Evolutionary conservation across 1,140 invertebrate genomes (phyloP).

Genomic region (Polyergus mexicanus): DNA sequence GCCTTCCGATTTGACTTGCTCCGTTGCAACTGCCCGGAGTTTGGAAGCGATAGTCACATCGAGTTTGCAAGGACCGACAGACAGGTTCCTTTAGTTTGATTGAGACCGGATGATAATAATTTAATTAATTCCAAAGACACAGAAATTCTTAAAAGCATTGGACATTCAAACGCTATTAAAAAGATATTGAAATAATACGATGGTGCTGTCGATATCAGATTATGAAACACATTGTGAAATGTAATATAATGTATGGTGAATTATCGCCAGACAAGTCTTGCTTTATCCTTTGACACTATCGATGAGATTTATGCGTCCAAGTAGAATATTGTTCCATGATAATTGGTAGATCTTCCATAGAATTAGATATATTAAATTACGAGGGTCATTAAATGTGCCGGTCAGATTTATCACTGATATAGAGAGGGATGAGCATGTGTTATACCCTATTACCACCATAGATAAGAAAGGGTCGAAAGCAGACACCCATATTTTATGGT

Average conservation of each 20-base stretch:
- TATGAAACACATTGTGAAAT: constrained; percentile 3
- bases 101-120: constrained; percentile 49
- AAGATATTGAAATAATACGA: not conserved
- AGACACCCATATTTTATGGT: constrained; percentile 43
- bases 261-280: constrained; percentile 46
- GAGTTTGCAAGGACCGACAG: constrained; percentile 46
- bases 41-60: constrained; percentile 64
- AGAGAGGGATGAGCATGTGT: constrained; percentile 46
- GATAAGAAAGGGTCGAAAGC: constrained; percentile 40
- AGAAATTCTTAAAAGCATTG: constrained; percentile 17
- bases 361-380: constrained; percentile 62
- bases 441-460: constrained; percentile 44
- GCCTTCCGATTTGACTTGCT: constrained; percentile 12
- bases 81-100: constrained; percentile 20
- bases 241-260: constrained; percentile 35
- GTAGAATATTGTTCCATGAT: constrained; percentile 44
- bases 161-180: not conserved
- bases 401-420: constrained; percentile 47
- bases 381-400: constrained; percentile 49
- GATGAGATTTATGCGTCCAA: constrained; percentile 43
- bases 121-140: constrained; percentile 33
- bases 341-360: constrained; percentile 51
- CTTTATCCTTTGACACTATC: constrained; percentile 53
- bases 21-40: constrained; percentile 30
- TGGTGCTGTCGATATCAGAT: not conserved